Percentiles rank a stretch among this genome's conserved stretches.
phyloP scores from a whole-genome alignment of 1,140 invertebrate species.

The Scaptomyza montana region DNA sequence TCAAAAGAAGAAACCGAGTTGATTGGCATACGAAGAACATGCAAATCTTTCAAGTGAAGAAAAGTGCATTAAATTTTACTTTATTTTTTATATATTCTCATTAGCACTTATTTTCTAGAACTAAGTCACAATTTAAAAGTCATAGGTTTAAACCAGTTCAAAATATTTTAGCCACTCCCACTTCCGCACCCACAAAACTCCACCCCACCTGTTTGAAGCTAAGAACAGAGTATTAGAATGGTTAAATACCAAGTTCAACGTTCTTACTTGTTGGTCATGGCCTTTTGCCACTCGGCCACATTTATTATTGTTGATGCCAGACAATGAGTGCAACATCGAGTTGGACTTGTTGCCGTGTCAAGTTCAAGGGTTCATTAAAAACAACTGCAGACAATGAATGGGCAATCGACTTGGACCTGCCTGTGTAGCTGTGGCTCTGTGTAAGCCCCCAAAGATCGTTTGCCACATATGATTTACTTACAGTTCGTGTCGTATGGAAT shows the following conservation, averaged over 20 bases:
- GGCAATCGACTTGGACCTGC: background rate
- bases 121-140: no score
- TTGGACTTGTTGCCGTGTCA: constrained; percentile 64
- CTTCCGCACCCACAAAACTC: background rate
- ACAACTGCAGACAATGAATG: constrained; percentile 10
- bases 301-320: constrained; percentile 71
- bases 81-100: no score
- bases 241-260: background rate
- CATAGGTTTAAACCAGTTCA: background rate
- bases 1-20: background rate
- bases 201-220: background rate
- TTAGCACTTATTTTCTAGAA: no score
- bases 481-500: constrained; percentile 2
- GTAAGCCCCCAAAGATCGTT: constrained; percentile 5
- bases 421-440: background rate
- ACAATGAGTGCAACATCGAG: constrained; percentile 65
- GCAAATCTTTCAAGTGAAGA: no score
- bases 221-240: background rate
- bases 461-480: constrained; percentile 33
- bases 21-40: background rate
- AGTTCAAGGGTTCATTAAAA: constrained; percentile 78
- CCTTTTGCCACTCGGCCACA: constrained; percentile 67
- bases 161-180: background rate
- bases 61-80: no score
- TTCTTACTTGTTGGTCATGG: constrained; percentile 52